phyloP scores from a whole-genome alignment of 2,797 vertebrate genomes.

The Sandelia bainsii region DNA sequence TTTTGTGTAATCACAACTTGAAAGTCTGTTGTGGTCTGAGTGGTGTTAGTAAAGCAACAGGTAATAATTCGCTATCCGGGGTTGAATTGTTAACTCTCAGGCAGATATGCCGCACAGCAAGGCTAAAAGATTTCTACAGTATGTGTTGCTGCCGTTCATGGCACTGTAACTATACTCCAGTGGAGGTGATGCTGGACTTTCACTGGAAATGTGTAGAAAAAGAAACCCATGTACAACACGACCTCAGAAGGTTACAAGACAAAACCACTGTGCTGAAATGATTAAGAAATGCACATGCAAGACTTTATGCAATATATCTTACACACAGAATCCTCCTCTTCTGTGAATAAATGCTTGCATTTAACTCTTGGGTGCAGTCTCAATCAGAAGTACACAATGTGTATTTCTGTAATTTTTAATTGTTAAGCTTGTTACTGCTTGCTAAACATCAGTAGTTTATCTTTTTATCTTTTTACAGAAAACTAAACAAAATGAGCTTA shows the following conservation, averaged over 20 bases:
- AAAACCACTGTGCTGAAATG: conserved; percentile 32
- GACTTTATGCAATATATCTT: background rate
- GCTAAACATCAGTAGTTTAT: background rate
- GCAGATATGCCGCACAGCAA: conserved; percentile 23
- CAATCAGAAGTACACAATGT: background rate
- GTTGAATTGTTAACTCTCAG: conserved; percentile 28
- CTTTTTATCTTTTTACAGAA: background rate
- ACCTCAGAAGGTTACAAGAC: conserved; percentile 1
- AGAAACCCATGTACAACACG: background rate
- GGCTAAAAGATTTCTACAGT: conserved; percentile 9
- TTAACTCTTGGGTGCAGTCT: background rate
- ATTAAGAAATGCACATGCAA: conserved; percentile 35
- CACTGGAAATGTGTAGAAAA: conserved; percentile 9
- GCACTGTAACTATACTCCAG: conserved; percentile 23
- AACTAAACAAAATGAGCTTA: background rate
- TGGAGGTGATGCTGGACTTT: background rate
- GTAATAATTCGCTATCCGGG: conserved; percentile 12
- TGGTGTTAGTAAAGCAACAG: conserved; percentile 22
- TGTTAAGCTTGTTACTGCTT: background rate
- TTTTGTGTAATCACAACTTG: conserved; percentile 37
- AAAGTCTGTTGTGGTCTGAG: conserved; percentile 6
- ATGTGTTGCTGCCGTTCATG: conserved; percentile 15
- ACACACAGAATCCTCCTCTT: background rate
- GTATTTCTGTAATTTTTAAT: background rate
- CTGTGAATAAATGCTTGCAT: background rate